A percentile compares a stretch with the other conserved stretches of the same genome.
These are phyloP conservation scores for Axinella damicornis DNA, from an alignment of 37 sponge, comb jelly and placozoan genomes.

Conservation along the genomic window DNA sequence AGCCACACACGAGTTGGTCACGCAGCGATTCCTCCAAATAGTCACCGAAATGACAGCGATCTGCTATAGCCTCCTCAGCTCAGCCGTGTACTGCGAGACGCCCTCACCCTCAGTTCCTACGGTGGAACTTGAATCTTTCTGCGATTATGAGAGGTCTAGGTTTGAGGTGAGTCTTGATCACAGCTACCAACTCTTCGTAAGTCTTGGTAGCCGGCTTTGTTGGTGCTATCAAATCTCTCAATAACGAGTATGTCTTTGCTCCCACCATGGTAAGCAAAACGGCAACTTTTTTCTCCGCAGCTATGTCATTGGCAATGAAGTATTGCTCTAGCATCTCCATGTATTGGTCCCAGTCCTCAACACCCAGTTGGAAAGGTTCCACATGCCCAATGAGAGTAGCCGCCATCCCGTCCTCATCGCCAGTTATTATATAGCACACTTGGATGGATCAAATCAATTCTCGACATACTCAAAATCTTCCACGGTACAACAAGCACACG, in stretches of 20 bases:
- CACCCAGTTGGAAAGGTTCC: constrained; percentile 2
- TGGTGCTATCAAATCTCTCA: constrained; percentile 43
- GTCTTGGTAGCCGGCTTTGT: constrained; percentile 4
- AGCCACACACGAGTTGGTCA: too few species aligned
- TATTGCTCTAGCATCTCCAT: constrained; percentile 2
- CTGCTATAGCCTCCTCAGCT: constrained; percentile 28
- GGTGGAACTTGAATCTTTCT: constrained; percentile 35
- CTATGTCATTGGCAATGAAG: constrained; percentile 17
- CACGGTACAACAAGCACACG: too few species aligned
- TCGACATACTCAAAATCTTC: too few species aligned
- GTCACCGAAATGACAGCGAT: constrained; percentile 23
- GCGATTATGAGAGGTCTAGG: constrained; percentile 28
- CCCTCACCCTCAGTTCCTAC: constrained; percentile 27
- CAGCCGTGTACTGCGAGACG: constrained; percentile 33
- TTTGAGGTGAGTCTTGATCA: constrained; percentile 17
- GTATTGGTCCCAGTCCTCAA: too few species aligned
- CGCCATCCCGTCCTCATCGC: neutral
- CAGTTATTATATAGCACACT: constrained; percentile 7
- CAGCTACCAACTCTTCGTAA: constrained; percentile 23
- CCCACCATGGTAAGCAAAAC: constrained; percentile 34
- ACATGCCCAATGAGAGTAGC: too few species aligned
- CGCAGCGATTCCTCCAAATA: constrained; percentile 19
- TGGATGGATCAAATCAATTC: too few species aligned
- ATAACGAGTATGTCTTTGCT: constrained; percentile 15
- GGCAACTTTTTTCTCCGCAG: neutral